Percentiles rank a stretch among this genome's conserved stretches.
Conservation (phyloP, 2,888 invertebrate species). For the Drosophila cognata region DNA sequence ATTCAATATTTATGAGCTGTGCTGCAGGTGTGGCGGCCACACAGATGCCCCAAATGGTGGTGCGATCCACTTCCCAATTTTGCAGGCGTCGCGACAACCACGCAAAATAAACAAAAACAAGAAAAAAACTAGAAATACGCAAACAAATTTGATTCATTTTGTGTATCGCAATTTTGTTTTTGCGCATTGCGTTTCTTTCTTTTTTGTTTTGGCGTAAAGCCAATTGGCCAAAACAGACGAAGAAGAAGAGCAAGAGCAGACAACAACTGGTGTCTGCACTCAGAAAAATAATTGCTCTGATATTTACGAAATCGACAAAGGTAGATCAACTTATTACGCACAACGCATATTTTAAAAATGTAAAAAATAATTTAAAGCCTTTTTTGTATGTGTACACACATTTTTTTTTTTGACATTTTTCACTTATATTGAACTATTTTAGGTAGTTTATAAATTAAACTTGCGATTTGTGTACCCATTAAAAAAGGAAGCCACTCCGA, state of each 20-base stretch:
- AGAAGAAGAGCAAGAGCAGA: neutral
- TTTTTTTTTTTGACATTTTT: no score
- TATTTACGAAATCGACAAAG: neutral
- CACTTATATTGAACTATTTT: no score
- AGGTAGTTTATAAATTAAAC: no score
- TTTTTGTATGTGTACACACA: no score
- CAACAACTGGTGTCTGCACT: neutral
- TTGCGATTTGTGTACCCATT: no score
- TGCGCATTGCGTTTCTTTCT: slow-evolving; percentile 58
- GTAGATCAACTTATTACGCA: no score
- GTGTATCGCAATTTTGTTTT: slow-evolving; percentile 38
- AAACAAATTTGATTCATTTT: slow-evolving; percentile 60
- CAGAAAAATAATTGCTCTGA: neutral
- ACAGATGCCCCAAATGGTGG: slow-evolving; percentile 9
- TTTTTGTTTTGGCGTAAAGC: slow-evolving; percentile 57
- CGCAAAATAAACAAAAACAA: slow-evolving; percentile 27
- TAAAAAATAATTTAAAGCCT: no score
- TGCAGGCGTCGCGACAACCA: slow-evolving; percentile 36
- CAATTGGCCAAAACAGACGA: slow-evolving; percentile 27
- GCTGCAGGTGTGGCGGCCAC: slow-evolving; percentile 53
- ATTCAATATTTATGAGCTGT: slow-evolving; percentile 65
- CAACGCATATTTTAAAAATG: no score
- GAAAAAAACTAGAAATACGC: neutral
- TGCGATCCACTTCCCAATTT: slow-evolving; percentile 45
- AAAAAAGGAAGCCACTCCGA: no score